Evolutionary conservation across 2,888 invertebrate species (phyloP), one percentile per base, ranked within the genome.

Genomic region (Watsonalla binaria): DNA sequence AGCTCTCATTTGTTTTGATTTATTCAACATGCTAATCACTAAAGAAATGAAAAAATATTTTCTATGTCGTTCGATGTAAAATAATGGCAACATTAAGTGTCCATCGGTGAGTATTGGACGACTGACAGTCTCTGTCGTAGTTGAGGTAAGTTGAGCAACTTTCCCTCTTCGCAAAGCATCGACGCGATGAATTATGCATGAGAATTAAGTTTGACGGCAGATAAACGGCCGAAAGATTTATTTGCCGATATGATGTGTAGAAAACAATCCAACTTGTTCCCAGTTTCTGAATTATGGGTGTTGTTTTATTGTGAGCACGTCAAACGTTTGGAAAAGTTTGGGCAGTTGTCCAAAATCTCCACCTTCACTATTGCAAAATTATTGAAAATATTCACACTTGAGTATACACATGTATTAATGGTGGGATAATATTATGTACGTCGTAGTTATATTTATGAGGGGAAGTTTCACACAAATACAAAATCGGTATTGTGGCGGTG

Each of bases 191-290:
- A 89, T 90, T 87, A 90, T 90, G 84, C 86, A 89, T 87, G 80
- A 84, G 87, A 88, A 90, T 90, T 88, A 89, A 87, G 80, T 89
- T 89, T 87, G 87, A 88, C 86, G 86, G 76, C 78, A 86, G 90
- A 90, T 90, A 90, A 88, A 84, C 83, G 82, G 77, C 80, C 74
- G 62, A 82, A 86, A 90, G 90, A 90, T 90, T 89, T 90, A 90
- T 89, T 86, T 82, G 78, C 76, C 83, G 86, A 86, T 88, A 89
- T 89, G 89, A 89, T 86, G 88, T 88, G 86, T 80, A 86, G 86
- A 87, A 88, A 86, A 89, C 87, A 89, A 88, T 89, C 84, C 85
- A 86, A 89, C 82, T 88, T 86, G 84, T 85, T 85, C 70, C 78
- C 78, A 81, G 79, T 83, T 84, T 80, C 82, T 88, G 86, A 88